phyloP scores from a whole-genome alignment of 2,888 invertebrate genomes.

The Eristalis intricaria region DNA sequence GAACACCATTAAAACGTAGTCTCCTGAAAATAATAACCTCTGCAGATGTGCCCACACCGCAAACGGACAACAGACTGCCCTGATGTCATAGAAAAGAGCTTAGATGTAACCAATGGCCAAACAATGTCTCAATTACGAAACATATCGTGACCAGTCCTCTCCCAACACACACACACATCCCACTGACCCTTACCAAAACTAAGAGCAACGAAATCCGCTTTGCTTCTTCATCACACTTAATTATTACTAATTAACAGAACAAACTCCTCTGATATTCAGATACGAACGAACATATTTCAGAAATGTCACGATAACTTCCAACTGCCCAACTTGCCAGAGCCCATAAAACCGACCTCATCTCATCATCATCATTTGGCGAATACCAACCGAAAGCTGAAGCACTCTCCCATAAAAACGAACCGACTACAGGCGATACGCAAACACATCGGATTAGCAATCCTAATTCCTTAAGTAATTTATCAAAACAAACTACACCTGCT shows the following conservation, averaged over 20 bases:
- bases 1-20: not conserved
- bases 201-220: not conserved
- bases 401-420: constrained; percentile 19
- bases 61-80: not conserved
- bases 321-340: constrained; percentile 8
- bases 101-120: not conserved
- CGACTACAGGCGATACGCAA: constrained; percentile 5
- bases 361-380: not conserved
- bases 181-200: not conserved
- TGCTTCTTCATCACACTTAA: constrained; percentile 27
- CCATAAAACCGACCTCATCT: constrained; percentile 32
- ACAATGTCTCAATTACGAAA: not conserved
- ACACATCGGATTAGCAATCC: constrained; percentile 66
- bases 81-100: not conserved
- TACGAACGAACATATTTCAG: constrained; percentile 19
- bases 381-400: constrained; percentile 2
- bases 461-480: constrained; percentile 69
- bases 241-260: constrained; percentile 50
- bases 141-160: not conserved
- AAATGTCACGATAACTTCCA: constrained; percentile 30
- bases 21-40: not conserved
- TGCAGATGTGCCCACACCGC: not conserved
- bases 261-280: constrained; percentile 21
- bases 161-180: not conserved
- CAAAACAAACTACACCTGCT: constrained; percentile 72